These are phyloP conservation scores for Dryobates pubescens DNA, from an alignment of 2,797 vertebrate genomes.

Conservation along the genomic window DNA sequence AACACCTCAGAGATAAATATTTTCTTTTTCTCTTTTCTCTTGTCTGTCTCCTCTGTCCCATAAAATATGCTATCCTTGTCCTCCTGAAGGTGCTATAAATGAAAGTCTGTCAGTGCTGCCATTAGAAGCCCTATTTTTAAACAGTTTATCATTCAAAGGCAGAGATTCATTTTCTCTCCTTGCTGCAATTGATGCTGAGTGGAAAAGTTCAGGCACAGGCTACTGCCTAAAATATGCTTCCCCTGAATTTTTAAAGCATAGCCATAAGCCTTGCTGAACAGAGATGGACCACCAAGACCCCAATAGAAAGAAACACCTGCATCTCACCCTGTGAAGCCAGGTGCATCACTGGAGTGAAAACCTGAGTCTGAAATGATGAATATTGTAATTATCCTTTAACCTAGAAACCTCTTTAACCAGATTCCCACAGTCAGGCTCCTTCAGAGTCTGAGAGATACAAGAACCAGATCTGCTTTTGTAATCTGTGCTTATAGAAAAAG, in stretches of 20 bases:
- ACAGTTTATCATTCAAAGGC: conserved; percentile 38
- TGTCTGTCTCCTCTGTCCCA: not conserved
- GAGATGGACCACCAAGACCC: not conserved
- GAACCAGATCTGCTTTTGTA: conserved; percentile 52
- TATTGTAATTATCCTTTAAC: not conserved
- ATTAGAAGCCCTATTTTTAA: conserved; percentile 28
- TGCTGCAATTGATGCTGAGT: not conserved
- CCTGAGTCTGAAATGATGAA: not conserved
- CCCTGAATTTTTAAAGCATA: conserved; percentile 1
- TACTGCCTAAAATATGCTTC: not conserved
- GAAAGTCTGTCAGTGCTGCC: conserved; percentile 42
- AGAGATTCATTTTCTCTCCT: conserved; percentile 27
- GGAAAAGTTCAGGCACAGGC: conserved; percentile 10
- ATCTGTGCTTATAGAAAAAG: conserved; percentile 50
- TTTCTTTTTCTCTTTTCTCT: conserved; percentile 44
- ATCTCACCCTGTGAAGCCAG: not conserved
- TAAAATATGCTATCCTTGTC: not conserved
- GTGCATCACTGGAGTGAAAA: not conserved
- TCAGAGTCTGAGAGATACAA: not conserved
- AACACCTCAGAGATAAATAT: conserved; percentile 64
- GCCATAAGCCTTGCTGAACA: not conserved
- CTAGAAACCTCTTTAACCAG: not conserved
- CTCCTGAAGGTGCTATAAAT: conserved; percentile 12
- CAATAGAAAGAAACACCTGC: not conserved
- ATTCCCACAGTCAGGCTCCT: conserved; percentile 21